Evolutionary conservation across 2,797 vertebrate species (phyloP), one percentile per base, ranked within the genome.

Genomic region (Uromys caudimaculatus): DNA sequence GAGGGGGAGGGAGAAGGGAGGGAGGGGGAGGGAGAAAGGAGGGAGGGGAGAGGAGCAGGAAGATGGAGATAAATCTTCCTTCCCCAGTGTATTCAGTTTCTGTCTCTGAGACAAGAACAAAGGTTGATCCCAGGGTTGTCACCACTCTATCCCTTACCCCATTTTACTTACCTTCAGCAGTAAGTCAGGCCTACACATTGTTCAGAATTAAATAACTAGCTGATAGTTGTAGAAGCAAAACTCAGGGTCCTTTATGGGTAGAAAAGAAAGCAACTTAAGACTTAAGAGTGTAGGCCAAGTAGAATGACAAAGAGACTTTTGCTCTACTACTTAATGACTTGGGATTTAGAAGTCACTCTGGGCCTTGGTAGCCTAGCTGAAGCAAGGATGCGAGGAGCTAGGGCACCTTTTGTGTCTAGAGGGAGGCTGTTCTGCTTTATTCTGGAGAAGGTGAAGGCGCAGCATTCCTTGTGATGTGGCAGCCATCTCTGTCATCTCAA

Each of bases 361-460:
- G 24, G 17, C 58, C 27, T 90, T 54, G n/a, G 23, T 19, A 27
- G 85, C 50, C 94, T 71, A 58, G 56, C 41, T 62, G 16, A 44
- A 38, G 19, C 19, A 32, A 58, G 32, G 38, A 16, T 6, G 3
- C 41, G 14, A 3, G 4, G 27, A n/a, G 58, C 21, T 6, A n/a
- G 23, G 50, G 29, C 21, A 2, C 56, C 38, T 83, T 54, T 58
- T 21, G 41, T 16, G 21, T 21, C 2, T 6, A n/a, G 52, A n/a
- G 71, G 19, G 14, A 89, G 82, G 50, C 96, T 44, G 97, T 98
- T 97, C 89, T 73, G 77, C 69, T 93, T 91, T 96, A 98, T 96
- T 98, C 98, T 98, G 98, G 97, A 98, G 98, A 98, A 98, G 98
- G 98, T 98, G 98, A 98, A 98, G 98, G 98, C 98, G 98, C 97